Conservation (phyloP, 2,888 invertebrate genomes). For the Agrilus biguttatus region DNA sequence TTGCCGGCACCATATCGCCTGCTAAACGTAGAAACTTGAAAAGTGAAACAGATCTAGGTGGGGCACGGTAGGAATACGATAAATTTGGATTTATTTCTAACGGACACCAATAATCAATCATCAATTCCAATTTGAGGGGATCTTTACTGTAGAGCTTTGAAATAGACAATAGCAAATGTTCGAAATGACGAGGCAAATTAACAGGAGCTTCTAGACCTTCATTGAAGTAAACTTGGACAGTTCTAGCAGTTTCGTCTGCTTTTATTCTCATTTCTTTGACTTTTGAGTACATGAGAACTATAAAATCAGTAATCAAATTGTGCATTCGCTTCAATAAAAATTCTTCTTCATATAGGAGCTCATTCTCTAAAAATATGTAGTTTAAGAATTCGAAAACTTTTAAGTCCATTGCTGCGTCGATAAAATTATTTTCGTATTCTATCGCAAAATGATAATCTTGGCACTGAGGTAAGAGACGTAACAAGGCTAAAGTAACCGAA, state of each 20-base stretch:
- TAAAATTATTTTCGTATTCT: slow-evolving; percentile 67
- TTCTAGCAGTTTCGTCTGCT: slow-evolving; percentile 80
- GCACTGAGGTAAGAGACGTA: slow-evolving; percentile 42
- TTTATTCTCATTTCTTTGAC: slow-evolving; percentile 66
- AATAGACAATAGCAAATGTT: slow-evolving; percentile 66
- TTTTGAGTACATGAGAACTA: slow-evolving; percentile 84
- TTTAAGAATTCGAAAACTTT: slow-evolving; percentile 70
- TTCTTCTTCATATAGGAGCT: slow-evolving; percentile 56
- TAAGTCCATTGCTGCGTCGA: slow-evolving; percentile 65
- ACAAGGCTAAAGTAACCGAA: slow-evolving; percentile 49
- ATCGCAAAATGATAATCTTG: slow-evolving; percentile 39
- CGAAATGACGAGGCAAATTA: slow-evolving; percentile 64
- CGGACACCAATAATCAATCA: slow-evolving; percentile 73
- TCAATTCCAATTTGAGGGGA: slow-evolving; percentile 50
- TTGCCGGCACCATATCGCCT: slow-evolving; percentile 71
- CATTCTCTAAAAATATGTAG: slow-evolving; percentile 54
- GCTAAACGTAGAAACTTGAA: slow-evolving; percentile 84
- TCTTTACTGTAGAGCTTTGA: slow-evolving; percentile 66
- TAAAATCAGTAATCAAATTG: slow-evolving; percentile 77
- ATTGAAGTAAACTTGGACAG: slow-evolving; percentile 55
- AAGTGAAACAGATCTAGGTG: slow-evolving; percentile 59
- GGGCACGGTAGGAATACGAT: slow-evolving; percentile 28
- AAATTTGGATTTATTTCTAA: slow-evolving; percentile 31
- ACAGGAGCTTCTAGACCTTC: slow-evolving; percentile 68
- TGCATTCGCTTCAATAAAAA: slow-evolving; percentile 76